Percentiles rank a stretch among this genome's conserved stretches.
Conservation (phyloP, 2,888 invertebrate species). For the Anthophora plumipes region DNA sequence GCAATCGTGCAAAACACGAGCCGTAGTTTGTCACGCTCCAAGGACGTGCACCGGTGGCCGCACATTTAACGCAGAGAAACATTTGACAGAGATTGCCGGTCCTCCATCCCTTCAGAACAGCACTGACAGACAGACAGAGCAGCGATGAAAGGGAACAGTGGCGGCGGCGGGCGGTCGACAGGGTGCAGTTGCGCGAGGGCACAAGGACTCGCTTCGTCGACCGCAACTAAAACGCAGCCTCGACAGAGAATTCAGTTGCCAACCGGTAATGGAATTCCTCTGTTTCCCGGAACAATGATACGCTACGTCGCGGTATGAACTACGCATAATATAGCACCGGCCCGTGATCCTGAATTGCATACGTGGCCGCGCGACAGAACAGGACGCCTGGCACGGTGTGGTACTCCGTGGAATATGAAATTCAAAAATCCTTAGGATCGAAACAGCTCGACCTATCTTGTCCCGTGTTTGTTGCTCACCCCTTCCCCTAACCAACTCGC, state of each 20-base stretch:
- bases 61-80: slow-evolving; percentile 67
- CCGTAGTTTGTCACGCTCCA: slow-evolving; percentile 53
- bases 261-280: slow-evolving; percentile 83
- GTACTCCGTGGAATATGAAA: slow-evolving; percentile 67
- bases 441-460: slow-evolving; percentile 23
- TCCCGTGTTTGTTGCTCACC: neutral
- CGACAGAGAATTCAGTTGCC: slow-evolving; percentile 80
- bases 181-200: slow-evolving; percentile 57
- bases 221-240: slow-evolving; percentile 80
- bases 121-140: slow-evolving; percentile 47
- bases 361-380: slow-evolving; percentile 34
- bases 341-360: slow-evolving; percentile 61
- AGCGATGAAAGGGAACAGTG: slow-evolving; percentile 51
- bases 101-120: slow-evolving; percentile 57
- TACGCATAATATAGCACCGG: slow-evolving; percentile 78
- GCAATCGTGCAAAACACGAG: slow-evolving; percentile 29
- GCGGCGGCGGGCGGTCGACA: slow-evolving; percentile 24
- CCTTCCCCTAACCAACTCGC: neutral
- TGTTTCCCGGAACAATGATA: slow-evolving; percentile 83
- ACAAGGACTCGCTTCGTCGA: slow-evolving; percentile 78
- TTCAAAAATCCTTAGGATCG: slow-evolving; percentile 64
- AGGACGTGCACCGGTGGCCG: slow-evolving; percentile 30
- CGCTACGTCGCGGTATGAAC: slow-evolving; percentile 82
- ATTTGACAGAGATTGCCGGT: slow-evolving; percentile 67
- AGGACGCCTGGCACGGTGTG: slow-evolving; percentile 22